Conservation (phyloP, 2,113 vertebrate genomes). For the Xenus cinereus region DNA sequence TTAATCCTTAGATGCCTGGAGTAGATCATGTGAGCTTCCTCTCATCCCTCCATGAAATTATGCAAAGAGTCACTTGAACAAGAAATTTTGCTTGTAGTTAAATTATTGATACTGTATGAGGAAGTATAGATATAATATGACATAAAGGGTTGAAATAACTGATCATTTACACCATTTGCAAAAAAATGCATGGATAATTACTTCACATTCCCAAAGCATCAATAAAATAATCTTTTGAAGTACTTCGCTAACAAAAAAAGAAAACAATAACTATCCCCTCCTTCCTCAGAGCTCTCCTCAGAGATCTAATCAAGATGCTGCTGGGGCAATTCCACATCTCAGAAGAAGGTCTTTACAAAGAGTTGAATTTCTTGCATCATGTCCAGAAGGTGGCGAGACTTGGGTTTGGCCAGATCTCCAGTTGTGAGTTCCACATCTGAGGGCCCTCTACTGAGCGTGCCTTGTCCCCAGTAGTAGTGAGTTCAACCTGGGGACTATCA, state of each 20-base stretch:
- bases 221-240: constrained; percentile 31
- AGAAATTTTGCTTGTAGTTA: not conserved
- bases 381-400: constrained; percentile 68
- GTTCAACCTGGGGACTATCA: constrained; percentile 38
- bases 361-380: constrained; percentile 71
- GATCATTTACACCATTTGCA: not conserved
- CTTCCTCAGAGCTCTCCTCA: constrained; percentile 68
- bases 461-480: constrained; percentile 65
- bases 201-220: constrained; percentile 53
- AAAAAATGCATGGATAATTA: constrained; percentile 26
- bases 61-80: not conserved
- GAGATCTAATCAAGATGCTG: constrained; percentile 68
- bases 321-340: constrained; percentile 67
- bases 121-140: not conserved
- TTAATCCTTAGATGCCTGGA: not conserved
- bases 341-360: constrained; percentile 70
- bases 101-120: not conserved
- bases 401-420: constrained; percentile 58
- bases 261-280: constrained; percentile 67
- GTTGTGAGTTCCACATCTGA: constrained; percentile 62
- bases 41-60: not conserved
- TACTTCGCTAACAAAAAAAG: constrained; percentile 52
- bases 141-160: not conserved
- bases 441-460: constrained; percentile 68
- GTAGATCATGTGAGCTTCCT: not conserved